A percentile compares a stretch with the other conserved stretches of the same genome.
phyloP scores from a whole-genome alignment of 2,797 vertebrate species.

The Pyrrhura leucotis region DNA sequence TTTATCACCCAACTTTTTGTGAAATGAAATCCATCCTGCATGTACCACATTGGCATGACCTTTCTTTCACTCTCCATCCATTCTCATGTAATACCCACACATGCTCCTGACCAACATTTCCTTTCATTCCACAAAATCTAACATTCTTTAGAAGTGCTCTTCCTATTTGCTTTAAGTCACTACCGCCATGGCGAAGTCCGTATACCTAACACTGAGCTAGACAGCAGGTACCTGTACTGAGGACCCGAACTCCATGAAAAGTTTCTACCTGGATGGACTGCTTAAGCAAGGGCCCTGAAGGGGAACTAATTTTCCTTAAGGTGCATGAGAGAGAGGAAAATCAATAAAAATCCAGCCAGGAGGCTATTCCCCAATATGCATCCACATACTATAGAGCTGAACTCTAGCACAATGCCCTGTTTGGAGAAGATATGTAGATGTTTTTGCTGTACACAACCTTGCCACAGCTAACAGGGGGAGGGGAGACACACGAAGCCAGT shows the following conservation, averaged over 20 bases:
- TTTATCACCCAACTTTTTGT: neutral
- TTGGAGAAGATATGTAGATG: neutral
- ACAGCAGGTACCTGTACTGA: neutral
- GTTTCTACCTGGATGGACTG: neutral
- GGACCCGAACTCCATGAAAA: neutral
- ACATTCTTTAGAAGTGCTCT: fast-evolving
- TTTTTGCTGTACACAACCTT: neutral
- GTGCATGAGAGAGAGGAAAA: neutral
- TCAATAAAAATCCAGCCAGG: neutral
- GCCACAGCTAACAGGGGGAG: neutral
- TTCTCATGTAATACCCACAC: fast-evolving
- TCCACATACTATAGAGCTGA: neutral
- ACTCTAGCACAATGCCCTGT: neutral
- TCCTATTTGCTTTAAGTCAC: neutral
- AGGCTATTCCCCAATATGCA: neutral
- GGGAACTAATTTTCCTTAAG: neutral
- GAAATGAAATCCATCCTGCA: neutral
- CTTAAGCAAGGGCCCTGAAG: neutral
- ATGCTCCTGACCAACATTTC: neutral
- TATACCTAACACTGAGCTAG: neutral
- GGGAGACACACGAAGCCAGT: neutral
- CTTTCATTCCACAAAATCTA: neutral
- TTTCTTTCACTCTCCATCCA: neutral
- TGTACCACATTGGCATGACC: fast-evolving
- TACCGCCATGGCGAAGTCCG: neutral